phyloP scores from a whole-genome alignment of 1,140 invertebrate species.

The Drosophila ananassae region DNA sequence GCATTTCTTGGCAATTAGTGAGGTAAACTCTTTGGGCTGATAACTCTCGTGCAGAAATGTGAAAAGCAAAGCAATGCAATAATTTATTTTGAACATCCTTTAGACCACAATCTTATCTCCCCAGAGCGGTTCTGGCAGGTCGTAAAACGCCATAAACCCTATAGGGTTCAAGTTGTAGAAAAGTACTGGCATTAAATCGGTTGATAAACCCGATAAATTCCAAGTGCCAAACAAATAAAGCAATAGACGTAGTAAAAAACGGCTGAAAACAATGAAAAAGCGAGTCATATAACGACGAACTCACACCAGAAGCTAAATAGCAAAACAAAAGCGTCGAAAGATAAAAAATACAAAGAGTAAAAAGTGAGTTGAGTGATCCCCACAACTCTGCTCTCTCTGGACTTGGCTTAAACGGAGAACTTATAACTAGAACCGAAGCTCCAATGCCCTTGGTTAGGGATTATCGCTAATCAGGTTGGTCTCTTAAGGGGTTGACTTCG shows the following conservation, averaged over 20 bases:
- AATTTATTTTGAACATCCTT: constrained; percentile 25
- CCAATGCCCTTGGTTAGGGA: constrained; percentile 25
- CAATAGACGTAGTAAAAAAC: constrained; percentile 20
- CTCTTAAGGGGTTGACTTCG: not conserved
- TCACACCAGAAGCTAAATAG: constrained; percentile 58
- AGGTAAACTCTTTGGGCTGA: constrained; percentile 20
- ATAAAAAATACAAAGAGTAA: constrained; percentile 32
- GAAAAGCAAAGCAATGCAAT: constrained; percentile 6
- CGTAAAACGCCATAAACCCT: constrained; percentile 10
- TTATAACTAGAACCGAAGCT: constrained; percentile 11
- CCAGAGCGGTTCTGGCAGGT: constrained; percentile 31
- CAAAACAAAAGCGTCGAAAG: constrained; percentile 71
- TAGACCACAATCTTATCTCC: constrained; percentile 19
- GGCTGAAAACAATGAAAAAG: not conserved
- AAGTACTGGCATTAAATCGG: constrained; percentile 60
- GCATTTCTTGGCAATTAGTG: constrained; percentile 47
- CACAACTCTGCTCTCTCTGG: constrained; percentile 23
- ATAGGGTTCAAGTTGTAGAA: constrained; percentile 29
- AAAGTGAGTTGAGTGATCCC: constrained; percentile 12
- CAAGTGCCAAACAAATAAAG: constrained; percentile 54
- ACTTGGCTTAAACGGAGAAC: not conserved
- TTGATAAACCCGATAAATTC: constrained; percentile 64
- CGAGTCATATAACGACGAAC: constrained; percentile 20
- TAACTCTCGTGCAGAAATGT: constrained; percentile 35
- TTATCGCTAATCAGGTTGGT: not conserved